phyloP scores from a whole-genome alignment of 2,113 vertebrate genomes.

The Sinocyclocheilus maitianheensis region DNA sequence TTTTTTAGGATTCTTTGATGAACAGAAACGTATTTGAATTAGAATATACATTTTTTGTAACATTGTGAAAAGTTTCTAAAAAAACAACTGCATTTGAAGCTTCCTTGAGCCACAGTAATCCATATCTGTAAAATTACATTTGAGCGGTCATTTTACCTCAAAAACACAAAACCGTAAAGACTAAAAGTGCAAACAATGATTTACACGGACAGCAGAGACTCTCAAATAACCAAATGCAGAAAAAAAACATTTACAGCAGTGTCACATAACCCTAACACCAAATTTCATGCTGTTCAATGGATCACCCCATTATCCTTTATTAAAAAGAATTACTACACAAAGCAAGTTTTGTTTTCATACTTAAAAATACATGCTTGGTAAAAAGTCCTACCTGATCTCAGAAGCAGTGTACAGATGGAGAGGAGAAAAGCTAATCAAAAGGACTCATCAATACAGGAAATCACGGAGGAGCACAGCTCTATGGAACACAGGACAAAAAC shows the following conservation, averaged over 20 bases:
- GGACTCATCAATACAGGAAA: conserved; percentile 61
- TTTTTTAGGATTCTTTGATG: too few relatives aligned
- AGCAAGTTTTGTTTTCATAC: not conserved
- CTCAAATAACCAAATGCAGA: too few relatives aligned
- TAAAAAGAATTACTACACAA: too few relatives aligned
- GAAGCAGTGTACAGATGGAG: conserved; percentile 52
- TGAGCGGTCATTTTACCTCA: not conserved
- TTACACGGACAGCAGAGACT: too few relatives aligned
- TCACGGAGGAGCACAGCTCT: conserved; percentile 2
- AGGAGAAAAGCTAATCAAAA: conserved; percentile 52
- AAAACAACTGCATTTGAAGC: too few relatives aligned
- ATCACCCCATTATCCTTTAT: not conserved
- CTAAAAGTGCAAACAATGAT: not conserved
- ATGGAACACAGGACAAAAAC: conserved; percentile 5
- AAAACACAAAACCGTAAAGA: not conserved
- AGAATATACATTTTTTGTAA: too few relatives aligned
- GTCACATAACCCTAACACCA: too few relatives aligned
- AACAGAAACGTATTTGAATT: too few relatives aligned
- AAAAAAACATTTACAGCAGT: too few relatives aligned
- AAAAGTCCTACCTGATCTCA: conserved; percentile 67
- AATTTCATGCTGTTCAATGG: not conserved
- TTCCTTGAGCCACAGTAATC: too few relatives aligned
- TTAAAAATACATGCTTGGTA: not conserved
- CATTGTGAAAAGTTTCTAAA: too few relatives aligned
- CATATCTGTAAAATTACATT: too few relatives aligned